Conservation (phyloP, 2,888 invertebrate genomes). For the Lithophane leautieri region DNA sequence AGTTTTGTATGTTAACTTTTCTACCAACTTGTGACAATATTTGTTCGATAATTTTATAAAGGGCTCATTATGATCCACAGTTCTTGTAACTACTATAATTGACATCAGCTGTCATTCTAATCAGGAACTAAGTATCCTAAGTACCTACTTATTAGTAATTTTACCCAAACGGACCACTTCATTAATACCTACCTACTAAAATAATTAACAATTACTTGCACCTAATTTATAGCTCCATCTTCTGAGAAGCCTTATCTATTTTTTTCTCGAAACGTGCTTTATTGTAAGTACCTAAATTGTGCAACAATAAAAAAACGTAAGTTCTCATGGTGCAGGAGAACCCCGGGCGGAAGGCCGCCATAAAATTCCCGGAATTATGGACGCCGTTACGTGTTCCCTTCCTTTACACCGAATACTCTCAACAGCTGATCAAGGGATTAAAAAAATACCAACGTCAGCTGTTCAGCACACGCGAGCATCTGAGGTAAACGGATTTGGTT, state of each 20-base stretch:
- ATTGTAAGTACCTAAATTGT: background rate
- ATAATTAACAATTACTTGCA: background rate
- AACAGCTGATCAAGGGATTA: constrained; percentile 51
- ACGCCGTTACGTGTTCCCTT: constrained; percentile 46
- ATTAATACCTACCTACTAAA: background rate
- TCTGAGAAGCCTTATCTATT: background rate
- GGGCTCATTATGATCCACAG: background rate
- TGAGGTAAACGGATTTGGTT: constrained; percentile 17
- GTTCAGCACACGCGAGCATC: constrained; percentile 29
- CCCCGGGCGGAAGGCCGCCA: constrained; percentile 54
- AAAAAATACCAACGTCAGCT: constrained; percentile 48
- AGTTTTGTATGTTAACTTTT: background rate
- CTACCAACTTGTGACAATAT: background rate
- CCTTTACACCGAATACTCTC: constrained; percentile 34
- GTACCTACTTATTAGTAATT: too few species aligned
- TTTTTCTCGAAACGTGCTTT: constrained; percentile 5
- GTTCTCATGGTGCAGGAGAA: constrained; percentile 35
- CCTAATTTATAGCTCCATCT: background rate
- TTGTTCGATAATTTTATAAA: too few species aligned
- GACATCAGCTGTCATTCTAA: too few species aligned
- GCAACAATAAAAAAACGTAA: constrained; percentile 25
- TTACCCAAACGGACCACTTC: too few species aligned
- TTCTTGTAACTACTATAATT: too few species aligned
- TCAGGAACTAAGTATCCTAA: background rate
- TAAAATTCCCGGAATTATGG: constrained; percentile 54